These are phyloP conservation scores for Melanotus villosus DNA, from an alignment of 2,888 invertebrate species.

Conservation along the genomic window DNA sequence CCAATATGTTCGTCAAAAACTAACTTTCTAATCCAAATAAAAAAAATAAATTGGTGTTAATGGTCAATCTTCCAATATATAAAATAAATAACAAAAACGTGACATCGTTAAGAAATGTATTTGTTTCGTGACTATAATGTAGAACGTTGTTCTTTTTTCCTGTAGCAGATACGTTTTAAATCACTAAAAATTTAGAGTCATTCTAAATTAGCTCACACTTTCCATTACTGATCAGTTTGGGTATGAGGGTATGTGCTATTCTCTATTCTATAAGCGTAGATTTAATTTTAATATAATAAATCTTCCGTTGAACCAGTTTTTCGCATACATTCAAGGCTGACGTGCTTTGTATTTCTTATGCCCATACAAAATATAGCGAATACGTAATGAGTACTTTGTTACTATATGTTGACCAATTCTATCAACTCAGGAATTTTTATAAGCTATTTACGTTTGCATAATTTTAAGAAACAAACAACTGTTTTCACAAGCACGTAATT, in stretches of 20 bases:
- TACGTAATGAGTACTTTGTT: no score
- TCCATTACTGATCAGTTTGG: background rate
- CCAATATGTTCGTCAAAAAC: background rate
- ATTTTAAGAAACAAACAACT: no score
- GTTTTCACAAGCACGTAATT: no score
- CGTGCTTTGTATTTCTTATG: no score
- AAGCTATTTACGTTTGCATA: no score
- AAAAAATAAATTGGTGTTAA: background rate
- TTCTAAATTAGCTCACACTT: background rate
- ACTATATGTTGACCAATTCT: no score
- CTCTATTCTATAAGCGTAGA: no score
- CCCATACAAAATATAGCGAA: no score
- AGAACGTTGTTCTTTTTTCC: slow-evolving; percentile 1
- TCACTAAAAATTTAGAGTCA: background rate
- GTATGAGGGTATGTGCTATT: no score
- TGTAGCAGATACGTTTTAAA: slow-evolving; percentile 5
- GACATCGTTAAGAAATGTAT: slow-evolving; percentile 23
- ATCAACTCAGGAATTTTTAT: no score
- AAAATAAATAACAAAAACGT: slow-evolving; percentile 30
- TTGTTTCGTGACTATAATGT: slow-evolving; percentile 16
- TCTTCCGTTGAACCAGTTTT: background rate
- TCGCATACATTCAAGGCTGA: background rate
- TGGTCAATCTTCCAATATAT: slow-evolving; percentile 17
- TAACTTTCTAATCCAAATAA: slow-evolving; percentile 16
- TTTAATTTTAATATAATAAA: no score